Conservation (phyloP, 2,113 vertebrate species). For the Mormyrus iriodes region DNA sequence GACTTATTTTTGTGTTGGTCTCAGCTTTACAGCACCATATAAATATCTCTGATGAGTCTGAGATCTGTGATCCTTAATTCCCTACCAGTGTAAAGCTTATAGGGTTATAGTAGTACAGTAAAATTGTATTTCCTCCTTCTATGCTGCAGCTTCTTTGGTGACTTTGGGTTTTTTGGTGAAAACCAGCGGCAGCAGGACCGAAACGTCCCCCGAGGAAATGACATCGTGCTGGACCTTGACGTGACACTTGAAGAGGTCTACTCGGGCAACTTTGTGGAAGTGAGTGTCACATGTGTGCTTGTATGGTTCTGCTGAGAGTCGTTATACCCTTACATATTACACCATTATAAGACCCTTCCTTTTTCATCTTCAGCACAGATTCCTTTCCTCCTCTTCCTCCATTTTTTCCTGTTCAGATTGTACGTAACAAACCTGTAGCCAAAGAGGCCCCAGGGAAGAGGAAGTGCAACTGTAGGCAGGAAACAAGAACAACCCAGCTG, state of each 20-base stretch:
- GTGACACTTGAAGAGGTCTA: slow-evolving; percentile 97
- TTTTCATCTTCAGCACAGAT: background rate
- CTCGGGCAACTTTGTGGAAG: slow-evolving; percentile 97
- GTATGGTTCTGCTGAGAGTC: background rate
- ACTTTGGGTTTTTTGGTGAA: slow-evolving; percentile 98
- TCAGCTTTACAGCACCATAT: background rate
- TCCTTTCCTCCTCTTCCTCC: background rate
- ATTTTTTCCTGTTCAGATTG: slow-evolving; percentile 65
- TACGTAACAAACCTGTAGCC: slow-evolving; percentile 89
- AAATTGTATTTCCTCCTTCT: slow-evolving; percentile 1
- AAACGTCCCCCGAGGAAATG: slow-evolving; percentile 94
- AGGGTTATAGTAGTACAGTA: too few species aligned
- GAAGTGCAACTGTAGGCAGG: slow-evolving; percentile 96
- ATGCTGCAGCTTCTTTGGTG: slow-evolving; percentile 84
- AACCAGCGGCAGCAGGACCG: slow-evolving; percentile 87
- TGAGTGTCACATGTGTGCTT: slow-evolving; percentile 45
- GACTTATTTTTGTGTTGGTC: background rate
- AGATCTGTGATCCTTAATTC: background rate
- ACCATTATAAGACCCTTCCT: background rate
- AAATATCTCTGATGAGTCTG: background rate
- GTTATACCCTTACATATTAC: background rate
- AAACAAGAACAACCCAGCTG: slow-evolving; percentile 96
- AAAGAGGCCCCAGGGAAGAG: slow-evolving; percentile 92
- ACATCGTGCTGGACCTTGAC: slow-evolving; percentile 92
- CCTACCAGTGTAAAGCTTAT: background rate